Percentiles rank a stretch among this genome's conserved stretches.
Evolutionary conservation across 2,113 vertebrate species (phyloP).

Genomic region (Chamaea fasciata): DNA sequence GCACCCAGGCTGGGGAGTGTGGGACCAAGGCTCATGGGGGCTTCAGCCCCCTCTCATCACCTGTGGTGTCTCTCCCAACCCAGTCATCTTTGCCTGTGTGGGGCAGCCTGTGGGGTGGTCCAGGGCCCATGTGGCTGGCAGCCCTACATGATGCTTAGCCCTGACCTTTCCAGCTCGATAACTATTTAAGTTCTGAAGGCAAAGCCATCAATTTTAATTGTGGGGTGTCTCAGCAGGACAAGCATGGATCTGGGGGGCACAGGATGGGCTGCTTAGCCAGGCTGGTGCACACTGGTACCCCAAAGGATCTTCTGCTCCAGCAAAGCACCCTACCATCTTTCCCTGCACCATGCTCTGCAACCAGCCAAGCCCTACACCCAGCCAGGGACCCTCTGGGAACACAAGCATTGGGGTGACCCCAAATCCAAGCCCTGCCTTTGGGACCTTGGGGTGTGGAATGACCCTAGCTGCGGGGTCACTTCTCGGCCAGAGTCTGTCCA

Average conservation of each 20-base stretch:
- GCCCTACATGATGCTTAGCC: background rate
- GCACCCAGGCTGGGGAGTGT: background rate
- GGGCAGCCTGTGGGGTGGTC: background rate
- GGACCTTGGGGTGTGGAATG: background rate
- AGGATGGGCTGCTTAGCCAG: background rate
- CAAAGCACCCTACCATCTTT: background rate
- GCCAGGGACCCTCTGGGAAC: background rate
- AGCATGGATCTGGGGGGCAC: background rate
- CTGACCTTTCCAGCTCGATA: background rate
- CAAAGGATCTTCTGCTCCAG: background rate
- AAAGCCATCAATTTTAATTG: background rate
- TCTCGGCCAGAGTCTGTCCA: background rate
- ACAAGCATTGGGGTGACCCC: background rate
- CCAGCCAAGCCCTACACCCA: background rate
- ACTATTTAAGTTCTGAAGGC: background rate
- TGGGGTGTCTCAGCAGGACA: background rate
- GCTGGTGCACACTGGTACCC: accelerated
- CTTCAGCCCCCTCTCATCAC: background rate
- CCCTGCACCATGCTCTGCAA: background rate
- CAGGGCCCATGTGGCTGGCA: background rate
- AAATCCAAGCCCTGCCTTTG: background rate
- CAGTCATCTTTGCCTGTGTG: accelerated
- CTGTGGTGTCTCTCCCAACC: background rate
- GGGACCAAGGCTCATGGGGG: background rate
- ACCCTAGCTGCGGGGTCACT: background rate